These are phyloP conservation scores for Dorcus parallelipipedus DNA, from an alignment of 2,888 invertebrate species.

Conservation along the genomic window DNA sequence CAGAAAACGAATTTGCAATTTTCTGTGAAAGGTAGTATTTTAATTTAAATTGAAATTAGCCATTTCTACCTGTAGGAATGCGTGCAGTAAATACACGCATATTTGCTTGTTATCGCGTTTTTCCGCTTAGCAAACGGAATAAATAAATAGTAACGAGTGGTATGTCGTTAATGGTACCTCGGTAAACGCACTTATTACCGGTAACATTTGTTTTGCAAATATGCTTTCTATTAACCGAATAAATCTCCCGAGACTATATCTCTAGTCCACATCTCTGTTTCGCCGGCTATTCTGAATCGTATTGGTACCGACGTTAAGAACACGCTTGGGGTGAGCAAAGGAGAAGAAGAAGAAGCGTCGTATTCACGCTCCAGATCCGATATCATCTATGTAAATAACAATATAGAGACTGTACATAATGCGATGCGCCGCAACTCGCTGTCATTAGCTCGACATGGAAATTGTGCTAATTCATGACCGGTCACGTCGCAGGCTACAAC, in stretches of 20 bases:
- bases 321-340: neutral
- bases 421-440: constrained; percentile 16
- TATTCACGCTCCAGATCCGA: constrained; percentile 27
- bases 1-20: no score
- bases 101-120: no score
- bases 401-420: constrained; percentile 6
- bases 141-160: no score
- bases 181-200: neutral
- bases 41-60: no score
- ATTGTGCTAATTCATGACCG: constrained; percentile 30
- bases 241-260: constrained; percentile 6
- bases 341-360: constrained; percentile 21
- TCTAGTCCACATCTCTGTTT: constrained; percentile 3
- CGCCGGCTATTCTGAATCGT: constrained; percentile 5
- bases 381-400: constrained; percentile 20
- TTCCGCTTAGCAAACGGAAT: no score
- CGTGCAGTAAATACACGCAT: no score
- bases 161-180: neutral
- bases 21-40: no score
- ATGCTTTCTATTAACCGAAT: constrained; percentile 9
- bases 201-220: constrained; percentile 12
- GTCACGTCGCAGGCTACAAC: constrained; percentile 29
- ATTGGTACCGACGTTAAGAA: neutral
- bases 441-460: constrained; percentile 28
- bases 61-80: no score